Conservation (phyloP, 2,888 invertebrate genomes). For the Spilarctia lutea region DNA sequence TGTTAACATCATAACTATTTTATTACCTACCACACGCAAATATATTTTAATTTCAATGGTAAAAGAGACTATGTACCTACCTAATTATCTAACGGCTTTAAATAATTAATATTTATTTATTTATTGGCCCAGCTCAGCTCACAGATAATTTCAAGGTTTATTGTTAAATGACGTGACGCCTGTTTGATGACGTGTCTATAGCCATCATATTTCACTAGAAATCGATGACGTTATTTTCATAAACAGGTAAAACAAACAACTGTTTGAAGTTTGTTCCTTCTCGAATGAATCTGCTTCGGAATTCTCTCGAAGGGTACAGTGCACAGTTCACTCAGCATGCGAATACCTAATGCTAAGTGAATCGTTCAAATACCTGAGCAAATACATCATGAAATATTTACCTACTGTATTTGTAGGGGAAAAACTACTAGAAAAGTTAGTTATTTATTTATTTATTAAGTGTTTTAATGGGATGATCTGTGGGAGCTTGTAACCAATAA, state of each 20-base stretch:
- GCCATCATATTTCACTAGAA: background rate
- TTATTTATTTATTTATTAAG: background rate
- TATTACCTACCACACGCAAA: background rate
- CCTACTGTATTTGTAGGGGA: background rate
- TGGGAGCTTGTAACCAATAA: background rate
- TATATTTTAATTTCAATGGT: background rate
- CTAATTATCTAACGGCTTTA: too few species aligned
- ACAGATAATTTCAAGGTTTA: background rate
- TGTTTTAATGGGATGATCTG: background rate
- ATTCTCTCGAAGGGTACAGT: background rate
- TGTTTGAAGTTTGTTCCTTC: background rate
- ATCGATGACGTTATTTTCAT: background rate
- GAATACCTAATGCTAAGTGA: background rate
- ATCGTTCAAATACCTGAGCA: too few species aligned
- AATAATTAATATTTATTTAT: too few species aligned
- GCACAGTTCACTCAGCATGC: background rate
- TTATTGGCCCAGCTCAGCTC: too few species aligned
- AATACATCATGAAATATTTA: too few species aligned
- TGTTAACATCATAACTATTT: too few species aligned
- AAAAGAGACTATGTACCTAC: background rate
- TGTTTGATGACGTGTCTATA: background rate
- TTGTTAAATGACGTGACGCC: background rate
- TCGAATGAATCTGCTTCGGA: background rate
- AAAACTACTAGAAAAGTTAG: background rate
- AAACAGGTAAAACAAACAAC: conserved; percentile 3